Base-by-base conservation (phyloP, 2,888 invertebrate genomes). In the Petrophora chlorosata region DNA sequence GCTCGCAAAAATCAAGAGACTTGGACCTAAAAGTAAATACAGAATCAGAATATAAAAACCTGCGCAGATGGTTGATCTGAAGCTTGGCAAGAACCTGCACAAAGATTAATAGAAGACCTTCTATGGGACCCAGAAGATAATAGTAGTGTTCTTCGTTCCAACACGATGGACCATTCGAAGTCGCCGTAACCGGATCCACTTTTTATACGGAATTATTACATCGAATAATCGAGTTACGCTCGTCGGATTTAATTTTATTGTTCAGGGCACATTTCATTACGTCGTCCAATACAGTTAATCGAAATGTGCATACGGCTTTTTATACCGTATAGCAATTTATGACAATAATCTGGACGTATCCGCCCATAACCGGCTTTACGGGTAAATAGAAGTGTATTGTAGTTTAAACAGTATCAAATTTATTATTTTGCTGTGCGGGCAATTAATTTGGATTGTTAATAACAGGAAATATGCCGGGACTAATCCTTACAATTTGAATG, bases 321-420 rank as follows among this genome's bases (percentile, higher is more conserved):
- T 41, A n/a, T 35, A 41, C 28, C 17, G 19, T 30, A 13, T 45
- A 15, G 62, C 67, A 78, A 85, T 85, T 85, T 84, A 85, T 84
- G 80, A 73, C 83, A 78, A 83, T 86, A 85, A 85, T 84, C 80
- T 81, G 78, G 55, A 73, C 68, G 60, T 70, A 71, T 74, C 73
- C 75, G 70, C 63, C 72, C 70, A 68, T 75, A 73, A 72, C 73
- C 73, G 68, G 76, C 70, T 78, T 73, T 73, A 59, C 67, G 75
- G 63, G 48, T 54, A 59, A 75, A 82, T 79, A 77, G 76, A 79
- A 75, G 70, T 74, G 70, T 70, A 72, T 73, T 72, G 65, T 69
- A 67, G 71, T 73, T 76, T 76, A 71, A 73, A 79, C 71, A 71
- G 68, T 68, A 59, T 64, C 42, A 63, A 70, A 81, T 82, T 79